phyloP scores from a whole-genome alignment of 2,797 vertebrate genomes.

The Tinamus major region DNA sequence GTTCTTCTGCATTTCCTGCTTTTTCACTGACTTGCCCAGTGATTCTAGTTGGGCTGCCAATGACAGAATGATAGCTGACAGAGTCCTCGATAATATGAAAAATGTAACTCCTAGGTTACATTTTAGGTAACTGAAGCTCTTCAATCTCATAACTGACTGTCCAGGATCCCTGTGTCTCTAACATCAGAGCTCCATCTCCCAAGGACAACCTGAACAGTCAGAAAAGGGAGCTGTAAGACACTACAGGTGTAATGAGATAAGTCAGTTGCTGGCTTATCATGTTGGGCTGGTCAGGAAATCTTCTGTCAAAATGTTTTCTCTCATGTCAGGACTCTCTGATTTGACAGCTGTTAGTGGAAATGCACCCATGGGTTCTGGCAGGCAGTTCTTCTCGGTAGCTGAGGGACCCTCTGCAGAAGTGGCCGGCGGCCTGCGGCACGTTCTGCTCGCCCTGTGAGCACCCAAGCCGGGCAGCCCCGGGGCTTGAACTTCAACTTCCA shows the following conservation, averaged over 20 bases:
- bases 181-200: background rate
- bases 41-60: background rate
- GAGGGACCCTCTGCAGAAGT: constrained; percentile 1
- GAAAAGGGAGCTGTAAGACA: background rate
- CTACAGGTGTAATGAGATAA: constrained; percentile 21
- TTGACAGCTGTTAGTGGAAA: constrained; percentile 54
- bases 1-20: background rate
- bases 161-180: background rate
- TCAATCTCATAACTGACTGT: background rate
- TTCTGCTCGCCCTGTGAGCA: background rate
- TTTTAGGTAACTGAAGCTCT: background rate
- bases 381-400: background rate
- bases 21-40: background rate
- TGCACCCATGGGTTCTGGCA: constrained; percentile 52
- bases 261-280: constrained; percentile 39
- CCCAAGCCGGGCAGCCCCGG: background rate
- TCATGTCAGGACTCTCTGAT: background rate
- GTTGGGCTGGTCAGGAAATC: constrained; percentile 29
- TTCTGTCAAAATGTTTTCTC: constrained; percentile 57
- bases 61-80: background rate
- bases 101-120: background rate
- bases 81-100: background rate
- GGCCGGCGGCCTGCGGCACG: background rate
- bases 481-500: background rate
- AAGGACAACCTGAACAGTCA: constrained; percentile 22